Percentiles rank a stretch among this genome's conserved stretches.
Conservation (phyloP, 1,140 invertebrate species). For the Heliconius melpomene region DNA sequence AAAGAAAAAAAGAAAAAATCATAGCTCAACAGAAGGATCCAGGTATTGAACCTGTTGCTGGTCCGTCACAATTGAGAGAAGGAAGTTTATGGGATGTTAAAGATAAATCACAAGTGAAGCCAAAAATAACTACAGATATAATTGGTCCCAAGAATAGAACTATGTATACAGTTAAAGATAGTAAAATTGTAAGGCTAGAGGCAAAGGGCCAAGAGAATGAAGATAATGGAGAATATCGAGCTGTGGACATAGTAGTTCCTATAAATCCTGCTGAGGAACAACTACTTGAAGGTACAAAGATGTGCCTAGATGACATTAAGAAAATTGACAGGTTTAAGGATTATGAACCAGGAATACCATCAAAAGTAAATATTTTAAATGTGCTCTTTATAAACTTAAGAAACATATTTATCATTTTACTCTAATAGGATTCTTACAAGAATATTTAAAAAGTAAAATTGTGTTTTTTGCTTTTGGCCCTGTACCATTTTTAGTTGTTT, state of each 20-base stretch:
- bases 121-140: conserved; percentile 25
- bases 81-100: conserved; percentile 69
- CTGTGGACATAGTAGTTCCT: conserved; percentile 68
- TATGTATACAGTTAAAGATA: conserved; percentile 71
- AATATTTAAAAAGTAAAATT: too few species aligned
- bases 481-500: too few species aligned
- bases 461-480: too few species aligned
- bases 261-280: conserved; percentile 63
- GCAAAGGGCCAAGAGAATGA: conserved; percentile 42
- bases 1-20: conserved; percentile 63
- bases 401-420: conserved; percentile 2
- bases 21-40: conserved; percentile 50
- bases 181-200: conserved; percentile 68
- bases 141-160: conserved; percentile 53
- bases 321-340: conserved; percentile 73
- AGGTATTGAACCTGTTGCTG: conserved; percentile 41
- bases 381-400: too few species aligned
- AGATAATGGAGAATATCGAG: conserved; percentile 51
- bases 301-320: conserved; percentile 70
- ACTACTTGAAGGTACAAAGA: conserved; percentile 72
- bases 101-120: conserved; percentile 43
- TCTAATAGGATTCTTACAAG: not conserved
- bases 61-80: conserved; percentile 42
- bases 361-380: conserved; percentile 54
- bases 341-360: conserved; percentile 73